A percentile compares a stretch with the other conserved stretches of the same genome.
phyloP scores from a whole-genome alignment of 2,888 invertebrate genomes.

The Drosophila phalerata region DNA sequence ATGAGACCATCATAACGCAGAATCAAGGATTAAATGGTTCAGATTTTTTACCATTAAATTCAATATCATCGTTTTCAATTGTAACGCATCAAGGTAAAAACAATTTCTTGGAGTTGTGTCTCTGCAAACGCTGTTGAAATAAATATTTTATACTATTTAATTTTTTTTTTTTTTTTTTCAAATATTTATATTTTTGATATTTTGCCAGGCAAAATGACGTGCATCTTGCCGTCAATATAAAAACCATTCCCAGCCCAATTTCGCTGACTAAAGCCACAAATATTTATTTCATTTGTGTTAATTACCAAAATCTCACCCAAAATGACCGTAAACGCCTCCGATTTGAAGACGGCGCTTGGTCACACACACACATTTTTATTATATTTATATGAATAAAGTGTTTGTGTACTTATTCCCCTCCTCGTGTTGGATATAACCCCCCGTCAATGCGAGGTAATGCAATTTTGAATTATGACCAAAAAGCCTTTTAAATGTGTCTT shows the following conservation, averaged over 20 bases:
- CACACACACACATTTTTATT: conserved; percentile 12
- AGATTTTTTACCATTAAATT: conserved; percentile 85
- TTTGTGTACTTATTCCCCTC: background rate
- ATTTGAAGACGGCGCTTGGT: conserved; percentile 51
- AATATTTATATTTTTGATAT: conserved; percentile 48
- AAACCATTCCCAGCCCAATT: conserved; percentile 35
- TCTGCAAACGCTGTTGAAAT: background rate
- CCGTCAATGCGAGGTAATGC: conserved; percentile 23
- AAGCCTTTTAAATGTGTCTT: conserved; percentile 51
- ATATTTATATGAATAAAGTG: conserved; percentile 1
- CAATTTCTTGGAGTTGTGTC: conserved; percentile 18
- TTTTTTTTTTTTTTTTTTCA: background rate
- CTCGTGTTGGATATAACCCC: too few species aligned
- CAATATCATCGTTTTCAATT: conserved; percentile 85
- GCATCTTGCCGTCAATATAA: conserved; percentile 55
- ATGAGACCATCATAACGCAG: conserved; percentile 83
- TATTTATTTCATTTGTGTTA: conserved; percentile 70
- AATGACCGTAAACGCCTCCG: conserved; percentile 10
- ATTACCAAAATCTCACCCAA: conserved; percentile 71
- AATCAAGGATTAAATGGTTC: conserved; percentile 83
- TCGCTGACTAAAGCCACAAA: conserved; percentile 62
- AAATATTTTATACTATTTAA: background rate
- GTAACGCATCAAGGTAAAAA: conserved; percentile 86
- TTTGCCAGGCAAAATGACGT: conserved; percentile 70
- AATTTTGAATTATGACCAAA: conserved; percentile 68